Conservation (phyloP, 1,140 invertebrate genomes). For the Subanguina moxae region DNA sequence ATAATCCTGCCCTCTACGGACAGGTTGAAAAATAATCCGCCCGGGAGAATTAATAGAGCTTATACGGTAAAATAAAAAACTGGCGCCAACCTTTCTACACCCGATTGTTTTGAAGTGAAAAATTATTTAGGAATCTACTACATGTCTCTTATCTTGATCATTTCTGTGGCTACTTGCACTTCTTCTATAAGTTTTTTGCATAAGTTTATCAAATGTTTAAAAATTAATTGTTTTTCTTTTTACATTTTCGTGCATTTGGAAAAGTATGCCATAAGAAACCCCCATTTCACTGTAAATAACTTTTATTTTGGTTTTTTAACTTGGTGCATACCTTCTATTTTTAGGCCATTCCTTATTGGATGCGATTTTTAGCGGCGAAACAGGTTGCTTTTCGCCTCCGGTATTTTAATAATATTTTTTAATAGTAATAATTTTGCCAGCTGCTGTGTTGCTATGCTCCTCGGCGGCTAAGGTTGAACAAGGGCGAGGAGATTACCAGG, state of each 20-base stretch:
- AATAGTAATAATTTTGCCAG: slow-evolving; percentile 13
- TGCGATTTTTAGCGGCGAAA: slow-evolving; percentile 55
- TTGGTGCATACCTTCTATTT: slow-evolving; percentile 10
- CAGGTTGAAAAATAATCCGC: too few relatives aligned
- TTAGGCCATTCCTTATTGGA: slow-evolving; percentile 51
- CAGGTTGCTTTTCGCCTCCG: too few relatives aligned
- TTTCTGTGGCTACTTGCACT: slow-evolving; percentile 56
- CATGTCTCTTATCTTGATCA: slow-evolving; percentile 55
- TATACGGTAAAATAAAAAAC: background rate
- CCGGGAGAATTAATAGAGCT: too few relatives aligned
- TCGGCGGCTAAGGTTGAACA: slow-evolving; percentile 45
- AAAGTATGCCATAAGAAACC: slow-evolving; percentile 55
- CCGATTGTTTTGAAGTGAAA: slow-evolving; percentile 7
- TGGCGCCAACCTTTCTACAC: background rate
- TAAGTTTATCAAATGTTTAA: background rate
- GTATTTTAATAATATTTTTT: too few relatives aligned
- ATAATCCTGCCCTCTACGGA: too few relatives aligned
- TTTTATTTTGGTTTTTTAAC: background rate
- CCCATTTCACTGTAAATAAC: slow-evolving; percentile 36
- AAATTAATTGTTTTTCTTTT: background rate
- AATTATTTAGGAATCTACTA: slow-evolving; percentile 55
- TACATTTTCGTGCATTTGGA: slow-evolving; percentile 55
- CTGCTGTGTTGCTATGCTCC: slow-evolving; percentile 57
- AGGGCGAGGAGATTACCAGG: slow-evolving; percentile 42
- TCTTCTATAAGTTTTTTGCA: slow-evolving; percentile 35